Percentiles rank a stretch among this genome's conserved stretches.
phyloP scores from a whole-genome alignment of 2,888 invertebrate species.

The Hemaris fuciformis region DNA sequence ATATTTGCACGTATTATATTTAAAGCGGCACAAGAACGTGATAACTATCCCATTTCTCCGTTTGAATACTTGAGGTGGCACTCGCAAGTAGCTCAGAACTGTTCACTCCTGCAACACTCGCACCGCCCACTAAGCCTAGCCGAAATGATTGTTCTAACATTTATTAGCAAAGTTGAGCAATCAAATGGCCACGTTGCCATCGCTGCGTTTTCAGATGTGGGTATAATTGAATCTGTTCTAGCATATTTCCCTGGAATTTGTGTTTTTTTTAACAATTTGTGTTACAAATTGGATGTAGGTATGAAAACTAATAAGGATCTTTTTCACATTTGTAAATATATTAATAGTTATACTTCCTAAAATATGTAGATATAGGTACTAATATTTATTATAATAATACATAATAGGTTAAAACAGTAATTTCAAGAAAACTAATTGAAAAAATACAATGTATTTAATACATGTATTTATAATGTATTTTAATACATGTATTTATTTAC shows the following conservation, averaged over 20 bases:
- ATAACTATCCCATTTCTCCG: slow-evolving; percentile 7
- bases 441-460: too few relatives aligned
- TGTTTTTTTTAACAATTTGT: not conserved
- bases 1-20: not conserved
- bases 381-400: too few relatives aligned
- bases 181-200: slow-evolving; percentile 7
- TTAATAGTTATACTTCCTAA: too few relatives aligned
- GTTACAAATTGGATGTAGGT: not conserved
- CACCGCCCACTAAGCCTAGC: slow-evolving; percentile 28
- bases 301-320: too few relatives aligned
- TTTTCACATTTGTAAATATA: too few relatives aligned
- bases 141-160: slow-evolving; percentile 45
- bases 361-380: too few relatives aligned
- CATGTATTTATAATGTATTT: too few relatives aligned
- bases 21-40: not conserved
- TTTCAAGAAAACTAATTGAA: too few relatives aligned
- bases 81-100: slow-evolving; percentile 28
- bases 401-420: too few relatives aligned
- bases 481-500: too few relatives aligned
- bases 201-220: not conserved
- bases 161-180: slow-evolving; percentile 46
- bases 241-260: not conserved
- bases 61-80: slow-evolving; percentile 5
- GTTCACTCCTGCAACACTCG: slow-evolving; percentile 30
- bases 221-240: slow-evolving; percentile 3